Evolutionary conservation across 1,140 invertebrate species (phyloP).

Genomic region (Ectropis grisescens): DNA sequence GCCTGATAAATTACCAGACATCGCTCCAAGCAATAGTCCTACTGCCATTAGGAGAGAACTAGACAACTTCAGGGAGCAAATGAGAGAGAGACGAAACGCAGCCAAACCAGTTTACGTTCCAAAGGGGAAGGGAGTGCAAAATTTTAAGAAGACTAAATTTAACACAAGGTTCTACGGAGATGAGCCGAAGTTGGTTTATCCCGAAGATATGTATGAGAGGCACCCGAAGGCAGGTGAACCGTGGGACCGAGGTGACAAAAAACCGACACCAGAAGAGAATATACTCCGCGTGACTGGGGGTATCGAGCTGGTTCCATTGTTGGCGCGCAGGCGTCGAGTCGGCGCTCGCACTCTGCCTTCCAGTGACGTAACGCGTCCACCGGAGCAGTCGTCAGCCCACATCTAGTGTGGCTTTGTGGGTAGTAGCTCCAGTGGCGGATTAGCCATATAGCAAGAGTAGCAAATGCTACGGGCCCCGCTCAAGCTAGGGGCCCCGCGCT

Average conservation of each 20-base stretch:
- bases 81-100: too few species aligned
- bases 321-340: slow-evolving; percentile 68
- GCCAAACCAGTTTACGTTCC: too few species aligned
- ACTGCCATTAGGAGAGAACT: slow-evolving; percentile 8
- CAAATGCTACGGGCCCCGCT: too few species aligned
- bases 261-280: slow-evolving; percentile 59
- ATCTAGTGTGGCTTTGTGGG: too few species aligned
- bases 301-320: slow-evolving; percentile 77
- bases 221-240: too few species aligned
- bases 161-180: slow-evolving; percentile 46
- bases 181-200: slow-evolving; percentile 20
- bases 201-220: slow-evolving; percentile 5
- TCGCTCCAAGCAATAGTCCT: slow-evolving; percentile 18
- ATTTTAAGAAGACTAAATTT: slow-evolving; percentile 33
- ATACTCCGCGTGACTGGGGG: slow-evolving; percentile 71
- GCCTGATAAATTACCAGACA: slow-evolving; percentile 41
- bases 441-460: too few species aligned
- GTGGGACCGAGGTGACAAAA: slow-evolving; percentile 24
- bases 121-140: slow-evolving; percentile 2
- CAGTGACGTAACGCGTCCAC: slow-evolving; percentile 73
- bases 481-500: too few species aligned
- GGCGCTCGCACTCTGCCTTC: slow-evolving; percentile 58
- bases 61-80: too few species aligned
- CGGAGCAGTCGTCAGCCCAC: slow-evolving; percentile 50
- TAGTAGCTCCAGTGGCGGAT: too few species aligned